Conservation (phyloP, 2,888 invertebrate genomes). For the Venusia cambrica region DNA sequence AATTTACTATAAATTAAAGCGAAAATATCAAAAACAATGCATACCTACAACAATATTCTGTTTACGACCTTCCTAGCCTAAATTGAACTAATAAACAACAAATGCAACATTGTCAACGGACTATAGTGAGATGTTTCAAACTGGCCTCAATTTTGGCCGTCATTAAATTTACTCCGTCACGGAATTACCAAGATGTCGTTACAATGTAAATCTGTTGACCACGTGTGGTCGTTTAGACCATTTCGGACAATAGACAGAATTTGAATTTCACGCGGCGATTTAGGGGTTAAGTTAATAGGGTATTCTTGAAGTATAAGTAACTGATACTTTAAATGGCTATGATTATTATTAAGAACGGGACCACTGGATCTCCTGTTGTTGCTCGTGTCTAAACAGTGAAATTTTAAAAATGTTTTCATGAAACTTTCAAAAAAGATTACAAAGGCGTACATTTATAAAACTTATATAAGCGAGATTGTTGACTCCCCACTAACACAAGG, state of each 20-base stretch:
- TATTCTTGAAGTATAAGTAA: constrained; percentile 16
- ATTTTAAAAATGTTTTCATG: no score
- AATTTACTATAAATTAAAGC: no score
- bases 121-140: constrained; percentile 21
- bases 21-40: no score
- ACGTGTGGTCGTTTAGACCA: constrained; percentile 55
- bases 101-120: constrained; percentile 8
- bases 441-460: no score
- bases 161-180: constrained; percentile 30
- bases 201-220: constrained; percentile 46
- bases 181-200: constrained; percentile 30
- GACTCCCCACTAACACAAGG: no score
- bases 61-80: no score
- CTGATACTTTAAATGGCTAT: neutral
- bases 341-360: no score
- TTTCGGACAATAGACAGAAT: constrained; percentile 44
- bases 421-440: no score
- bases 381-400: no score
- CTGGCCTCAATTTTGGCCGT: constrained; percentile 20
- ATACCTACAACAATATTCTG: no score
- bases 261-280: constrained; percentile 37
- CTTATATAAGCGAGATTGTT: no score
- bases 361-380: no score
- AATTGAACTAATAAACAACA: neutral
- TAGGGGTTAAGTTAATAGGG: constrained; percentile 37